Evolutionary conservation across 2,113 vertebrate species (phyloP).

Genomic region (Pyxicephalus adspersus): DNA sequence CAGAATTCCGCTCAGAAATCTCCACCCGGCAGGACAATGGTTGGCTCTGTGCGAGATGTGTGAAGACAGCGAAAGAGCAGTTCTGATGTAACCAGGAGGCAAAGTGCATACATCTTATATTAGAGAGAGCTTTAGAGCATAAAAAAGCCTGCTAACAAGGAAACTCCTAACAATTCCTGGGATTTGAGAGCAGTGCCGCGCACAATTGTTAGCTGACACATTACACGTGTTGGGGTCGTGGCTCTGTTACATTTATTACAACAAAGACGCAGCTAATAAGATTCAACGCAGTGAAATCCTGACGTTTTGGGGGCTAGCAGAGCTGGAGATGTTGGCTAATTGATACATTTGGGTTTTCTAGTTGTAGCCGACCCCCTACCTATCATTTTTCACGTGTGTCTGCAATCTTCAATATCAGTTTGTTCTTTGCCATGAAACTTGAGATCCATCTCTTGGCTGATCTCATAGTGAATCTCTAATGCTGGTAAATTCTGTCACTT

Average conservation of each 20-base stretch:
- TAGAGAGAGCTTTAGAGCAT: slow-evolving; percentile 32
- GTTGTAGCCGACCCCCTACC: slow-evolving; percentile 28
- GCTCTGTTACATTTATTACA: slow-evolving; percentile 37
- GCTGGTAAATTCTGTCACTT: not conserved
- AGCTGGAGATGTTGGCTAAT: slow-evolving; percentile 50
- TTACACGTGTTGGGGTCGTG: slow-evolving; percentile 45
- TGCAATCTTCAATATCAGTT: slow-evolving; percentile 21
- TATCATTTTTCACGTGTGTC: slow-evolving; percentile 40
- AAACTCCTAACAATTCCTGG: slow-evolving; percentile 45
- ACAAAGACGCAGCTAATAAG: slow-evolving; percentile 46
- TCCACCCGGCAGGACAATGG: slow-evolving; percentile 45
- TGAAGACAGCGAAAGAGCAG: slow-evolving; percentile 45
- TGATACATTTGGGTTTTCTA: slow-evolving; percentile 51
- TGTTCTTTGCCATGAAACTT: slow-evolving; percentile 33
- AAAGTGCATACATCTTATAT: slow-evolving; percentile 52
- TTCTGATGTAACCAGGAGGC: slow-evolving; percentile 41
- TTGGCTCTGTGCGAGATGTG: not conserved
- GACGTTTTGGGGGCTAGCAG: slow-evolving; percentile 37
- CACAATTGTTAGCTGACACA: slow-evolving; percentile 37
- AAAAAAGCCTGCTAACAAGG: slow-evolving; percentile 39
- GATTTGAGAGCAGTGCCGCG: slow-evolving; percentile 13
- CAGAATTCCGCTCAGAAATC: slow-evolving; percentile 17
- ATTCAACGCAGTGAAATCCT: slow-evolving; percentile 34
- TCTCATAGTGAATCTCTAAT: slow-evolving; percentile 10
- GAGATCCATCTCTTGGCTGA: slow-evolving; percentile 27